These are phyloP conservation scores for Limnephilus marmoratus DNA, from an alignment of 2,888 invertebrate genomes.

Conservation along the genomic window DNA sequence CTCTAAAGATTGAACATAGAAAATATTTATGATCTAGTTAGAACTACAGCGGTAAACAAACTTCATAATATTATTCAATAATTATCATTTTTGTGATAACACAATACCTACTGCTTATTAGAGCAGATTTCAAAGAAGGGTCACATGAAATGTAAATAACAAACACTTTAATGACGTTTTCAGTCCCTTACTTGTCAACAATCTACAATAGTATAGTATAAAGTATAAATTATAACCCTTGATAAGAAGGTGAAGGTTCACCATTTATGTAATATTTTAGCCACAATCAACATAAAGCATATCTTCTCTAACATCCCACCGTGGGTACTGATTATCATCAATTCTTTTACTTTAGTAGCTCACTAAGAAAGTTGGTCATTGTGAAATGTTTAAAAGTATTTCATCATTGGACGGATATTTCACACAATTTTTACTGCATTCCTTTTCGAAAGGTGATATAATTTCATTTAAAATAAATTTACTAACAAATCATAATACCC, in stretches of 20 bases:
- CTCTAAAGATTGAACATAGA: neutral
- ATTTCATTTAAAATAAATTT: neutral
- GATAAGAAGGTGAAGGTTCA: constrained; percentile 2
- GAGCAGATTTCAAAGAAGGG: constrained; percentile 2
- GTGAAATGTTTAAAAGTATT: neutral
- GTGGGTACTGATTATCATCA: neutral
- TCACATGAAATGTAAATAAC: neutral
- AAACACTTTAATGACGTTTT: neutral
- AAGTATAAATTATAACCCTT: neutral
- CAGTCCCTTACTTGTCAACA: neutral
- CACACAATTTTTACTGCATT: neutral
- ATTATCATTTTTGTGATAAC: neutral
- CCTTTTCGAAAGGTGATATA: neutral
- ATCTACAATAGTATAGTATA: neutral
- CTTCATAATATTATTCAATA: neutral
- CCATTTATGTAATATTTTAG: neutral
- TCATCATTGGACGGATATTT: neutral
- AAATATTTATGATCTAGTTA: neutral
- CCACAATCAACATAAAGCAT: neutral
- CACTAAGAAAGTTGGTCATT: neutral
- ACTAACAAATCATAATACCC: too few species aligned
- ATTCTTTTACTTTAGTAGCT: neutral
- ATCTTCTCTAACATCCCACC: neutral
- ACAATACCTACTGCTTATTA: neutral
- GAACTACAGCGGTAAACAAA: neutral